Conservation (phyloP, 2,797 vertebrate species). For the Paratrypauchen microcephalus region DNA sequence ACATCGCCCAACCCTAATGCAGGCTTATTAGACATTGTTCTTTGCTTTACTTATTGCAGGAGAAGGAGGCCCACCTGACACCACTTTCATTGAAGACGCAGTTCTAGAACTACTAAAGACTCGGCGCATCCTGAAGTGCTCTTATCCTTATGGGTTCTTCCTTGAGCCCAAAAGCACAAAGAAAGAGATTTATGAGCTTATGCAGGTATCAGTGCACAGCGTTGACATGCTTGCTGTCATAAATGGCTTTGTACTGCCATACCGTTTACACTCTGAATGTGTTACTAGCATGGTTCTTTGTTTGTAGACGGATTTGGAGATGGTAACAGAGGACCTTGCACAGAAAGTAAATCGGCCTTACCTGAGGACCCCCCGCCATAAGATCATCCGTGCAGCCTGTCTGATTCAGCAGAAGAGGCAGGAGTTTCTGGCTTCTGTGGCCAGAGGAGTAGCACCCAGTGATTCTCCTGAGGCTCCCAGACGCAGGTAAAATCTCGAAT, state of each 20-base stretch:
- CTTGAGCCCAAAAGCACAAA: slow-evolving; percentile 99
- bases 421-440: slow-evolving; percentile 96
- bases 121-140: slow-evolving; percentile 98
- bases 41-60: slow-evolving; percentile 68
- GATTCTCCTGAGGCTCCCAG: slow-evolving; percentile 94
- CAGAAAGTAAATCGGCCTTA: slow-evolving; percentile 99
- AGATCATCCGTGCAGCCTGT: slow-evolving; percentile 95
- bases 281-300: slow-evolving; percentile 13
- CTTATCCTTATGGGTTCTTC: slow-evolving; percentile 99
- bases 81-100: slow-evolving; percentile 99
- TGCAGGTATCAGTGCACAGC: slow-evolving; percentile 84
- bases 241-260: slow-evolving; percentile 22
- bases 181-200: slow-evolving; percentile 99
- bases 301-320: slow-evolving; percentile 94
- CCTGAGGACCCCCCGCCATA: slow-evolving; percentile 95
- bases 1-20: too few species aligned
- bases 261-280: neutral
- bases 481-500: slow-evolving; percentile 82
- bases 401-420: slow-evolving; percentile 97
- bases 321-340: slow-evolving; percentile 98
- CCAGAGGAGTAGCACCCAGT: slow-evolving; percentile 94
- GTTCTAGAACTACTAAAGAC: slow-evolving; percentile 97
- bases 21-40: slow-evolving; percentile 7
- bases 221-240: neutral
- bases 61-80: slow-evolving; percentile 93